phyloP scores from a whole-genome alignment of 2,888 invertebrate species.

The Gryllus longicercus region DNA sequence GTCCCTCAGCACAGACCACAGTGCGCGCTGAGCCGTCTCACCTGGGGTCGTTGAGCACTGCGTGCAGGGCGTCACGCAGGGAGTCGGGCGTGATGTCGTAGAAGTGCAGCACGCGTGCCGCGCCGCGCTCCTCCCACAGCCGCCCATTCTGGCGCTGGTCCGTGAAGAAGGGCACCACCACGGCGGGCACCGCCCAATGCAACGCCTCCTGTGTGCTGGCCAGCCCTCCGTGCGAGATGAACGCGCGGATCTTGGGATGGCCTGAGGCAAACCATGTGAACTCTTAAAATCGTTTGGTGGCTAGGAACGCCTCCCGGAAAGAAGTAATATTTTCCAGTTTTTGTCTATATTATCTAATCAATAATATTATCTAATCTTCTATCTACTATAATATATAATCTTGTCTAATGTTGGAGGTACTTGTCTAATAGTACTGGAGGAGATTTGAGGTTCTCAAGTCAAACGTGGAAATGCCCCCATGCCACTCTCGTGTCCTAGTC shows the following conservation, averaged over 20 bases:
- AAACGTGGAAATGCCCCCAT: too few relatives aligned
- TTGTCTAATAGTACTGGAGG: too few relatives aligned
- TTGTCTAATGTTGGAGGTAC: too few relatives aligned
- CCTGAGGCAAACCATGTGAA: constrained; percentile 43
- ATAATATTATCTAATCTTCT: too few relatives aligned
- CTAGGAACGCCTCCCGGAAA: too few relatives aligned
- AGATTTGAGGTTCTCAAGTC: too few relatives aligned
- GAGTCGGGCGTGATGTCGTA: constrained; percentile 39
- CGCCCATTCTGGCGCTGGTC: constrained; percentile 47
- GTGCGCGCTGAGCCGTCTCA: constrained; percentile 32
- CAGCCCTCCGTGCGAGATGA: constrained; percentile 62
- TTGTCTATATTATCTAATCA: too few relatives aligned
- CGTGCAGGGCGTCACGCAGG: constrained; percentile 40
- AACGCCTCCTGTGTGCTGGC: constrained; percentile 60
- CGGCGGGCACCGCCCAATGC: constrained; percentile 55
- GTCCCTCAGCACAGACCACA: too few relatives aligned
- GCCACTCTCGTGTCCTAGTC: too few relatives aligned
- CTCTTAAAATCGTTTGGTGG: too few relatives aligned
- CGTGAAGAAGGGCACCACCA: constrained; percentile 55
- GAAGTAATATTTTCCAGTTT: too few relatives aligned
- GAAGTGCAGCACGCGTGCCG: constrained; percentile 42
- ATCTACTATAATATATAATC: too few relatives aligned
- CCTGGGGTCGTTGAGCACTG: constrained; percentile 41
- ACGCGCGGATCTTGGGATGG: constrained; percentile 55
- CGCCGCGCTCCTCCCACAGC: constrained; percentile 41